A percentile compares a stretch with the other conserved stretches of the same genome.
Evolutionary conservation across 2,888 invertebrate genomes (phyloP).

Genomic region (Acleris emargana): DNA sequence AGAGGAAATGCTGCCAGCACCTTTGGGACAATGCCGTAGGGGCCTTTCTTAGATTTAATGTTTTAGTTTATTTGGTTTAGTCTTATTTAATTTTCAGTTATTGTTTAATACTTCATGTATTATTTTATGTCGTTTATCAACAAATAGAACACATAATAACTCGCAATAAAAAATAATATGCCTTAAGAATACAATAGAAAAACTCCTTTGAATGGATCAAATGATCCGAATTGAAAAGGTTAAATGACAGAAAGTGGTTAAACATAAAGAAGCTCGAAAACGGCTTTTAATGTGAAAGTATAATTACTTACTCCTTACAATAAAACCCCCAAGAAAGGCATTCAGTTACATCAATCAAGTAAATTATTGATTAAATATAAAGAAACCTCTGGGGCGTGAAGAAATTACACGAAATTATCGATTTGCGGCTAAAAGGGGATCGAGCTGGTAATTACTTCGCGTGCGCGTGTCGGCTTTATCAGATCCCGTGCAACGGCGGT

Average conservation of each 20-base stretch:
- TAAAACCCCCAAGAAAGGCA: constrained; percentile 15
- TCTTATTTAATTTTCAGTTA: too few relatives aligned
- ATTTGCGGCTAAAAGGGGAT: constrained; percentile 49
- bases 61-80: too few relatives aligned
- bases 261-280: constrained; percentile 8
- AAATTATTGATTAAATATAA: constrained; percentile 27
- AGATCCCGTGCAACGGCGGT: constrained; percentile 24
- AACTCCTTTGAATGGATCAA: too few relatives aligned
- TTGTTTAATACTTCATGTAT: too few relatives aligned
- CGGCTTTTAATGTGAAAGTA: constrained; percentile 21
- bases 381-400: constrained; percentile 35
- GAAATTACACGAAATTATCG: constrained; percentile 43
- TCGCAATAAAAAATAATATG: too few relatives aligned
- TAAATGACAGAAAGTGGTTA: constrained; percentile 2
- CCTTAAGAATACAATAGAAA: too few relatives aligned
- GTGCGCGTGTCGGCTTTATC: constrained; percentile 45
- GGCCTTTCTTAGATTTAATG: too few relatives aligned
- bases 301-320: constrained; percentile 25
- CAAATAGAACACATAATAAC: too few relatives aligned
- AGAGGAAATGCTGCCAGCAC: too few relatives aligned
- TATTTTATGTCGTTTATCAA: too few relatives aligned
- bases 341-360: constrained; percentile 22
- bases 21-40: too few relatives aligned
- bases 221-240: background rate
- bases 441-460: constrained; percentile 53